These are phyloP conservation scores for Scaptomyza cyrtandrae DNA, from an alignment of 2,888 invertebrate species.

Conservation along the genomic window DNA sequence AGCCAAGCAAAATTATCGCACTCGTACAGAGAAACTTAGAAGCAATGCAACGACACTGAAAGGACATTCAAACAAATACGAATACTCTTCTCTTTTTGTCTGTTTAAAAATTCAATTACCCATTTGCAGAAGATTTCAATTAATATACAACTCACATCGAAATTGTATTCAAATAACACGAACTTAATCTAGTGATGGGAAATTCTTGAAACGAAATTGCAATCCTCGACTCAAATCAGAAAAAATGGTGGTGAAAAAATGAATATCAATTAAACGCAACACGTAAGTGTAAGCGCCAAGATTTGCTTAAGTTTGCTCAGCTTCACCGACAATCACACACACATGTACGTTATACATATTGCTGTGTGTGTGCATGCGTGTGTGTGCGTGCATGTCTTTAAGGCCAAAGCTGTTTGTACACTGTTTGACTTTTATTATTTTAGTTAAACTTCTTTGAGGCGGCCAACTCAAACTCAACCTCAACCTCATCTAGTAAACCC, in stretches of 20 bases:
- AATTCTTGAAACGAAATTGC: background rate
- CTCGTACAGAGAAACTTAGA: slow-evolving; percentile 6
- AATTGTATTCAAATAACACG: too few species aligned
- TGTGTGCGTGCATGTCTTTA: slow-evolving; percentile 47
- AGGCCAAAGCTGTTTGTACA: slow-evolving; percentile 68
- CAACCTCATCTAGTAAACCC: slow-evolving; percentile 41
- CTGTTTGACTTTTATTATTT: slow-evolving; percentile 77
- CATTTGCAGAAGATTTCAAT: too few species aligned
- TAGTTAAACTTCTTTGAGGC: slow-evolving; percentile 66
- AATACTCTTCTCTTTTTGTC: background rate
- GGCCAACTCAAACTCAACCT: background rate
- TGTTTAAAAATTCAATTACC: too few species aligned
- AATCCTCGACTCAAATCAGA: background rate
- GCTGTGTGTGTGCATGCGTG: background rate
- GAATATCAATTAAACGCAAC: slow-evolving; percentile 63
- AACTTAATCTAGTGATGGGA: too few species aligned
- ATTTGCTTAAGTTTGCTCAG: slow-evolving; percentile 42
- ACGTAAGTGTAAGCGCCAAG: slow-evolving; percentile 29
- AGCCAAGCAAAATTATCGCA: slow-evolving; percentile 21
- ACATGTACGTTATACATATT: background rate
- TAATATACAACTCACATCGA: too few species aligned
- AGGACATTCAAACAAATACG: slow-evolving; percentile 6
- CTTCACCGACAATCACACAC: slow-evolving; percentile 22
- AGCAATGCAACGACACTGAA: slow-evolving; percentile 8
- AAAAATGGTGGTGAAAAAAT: slow-evolving; percentile 30